These are phyloP conservation scores for Polyploca ridens DNA, from an alignment of 2,888 invertebrate species.

Conservation along the genomic window DNA sequence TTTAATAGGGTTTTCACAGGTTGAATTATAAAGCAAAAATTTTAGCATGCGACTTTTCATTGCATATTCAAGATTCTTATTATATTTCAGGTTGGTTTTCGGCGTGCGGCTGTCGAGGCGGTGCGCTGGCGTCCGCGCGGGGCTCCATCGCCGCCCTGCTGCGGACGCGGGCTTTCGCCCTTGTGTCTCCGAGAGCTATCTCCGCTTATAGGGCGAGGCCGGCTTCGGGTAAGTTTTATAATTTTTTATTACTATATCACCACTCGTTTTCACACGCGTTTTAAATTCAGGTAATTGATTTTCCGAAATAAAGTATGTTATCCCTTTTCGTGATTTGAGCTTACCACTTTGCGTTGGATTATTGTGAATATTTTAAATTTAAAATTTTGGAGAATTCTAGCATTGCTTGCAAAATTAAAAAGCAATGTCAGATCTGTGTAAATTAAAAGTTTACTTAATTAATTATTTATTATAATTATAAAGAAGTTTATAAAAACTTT, in stretches of 20 bases:
- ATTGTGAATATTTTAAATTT: no score
- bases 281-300: not conserved
- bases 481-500: no score
- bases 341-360: no score
- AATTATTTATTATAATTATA: no score
- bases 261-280: not conserved
- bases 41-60: no score
- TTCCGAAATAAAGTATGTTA: no score
- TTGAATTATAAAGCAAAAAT: not conserved
- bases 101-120: constrained; percentile 87
- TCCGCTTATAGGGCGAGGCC: constrained; percentile 84
- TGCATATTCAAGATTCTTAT: not conserved
- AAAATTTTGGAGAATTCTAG: no score
- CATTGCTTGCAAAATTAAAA: no score
- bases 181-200: constrained; percentile 86
- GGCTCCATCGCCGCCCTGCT: constrained; percentile 87
- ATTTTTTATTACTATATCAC: not conserved
- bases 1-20: not conserved
- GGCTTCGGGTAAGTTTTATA: constrained; percentile 58
- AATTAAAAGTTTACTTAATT: no score
- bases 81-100: constrained; percentile 87
- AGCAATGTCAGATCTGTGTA: no score
- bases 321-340: no score
- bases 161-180: constrained; percentile 88
- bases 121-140: constrained; percentile 86